A percentile compares a stretch with the other conserved stretches of the same genome.
These are phyloP conservation scores for Danio jaintianensis DNA, from an alignment of 2,797 vertebrate species.

Conservation along the genomic window DNA sequence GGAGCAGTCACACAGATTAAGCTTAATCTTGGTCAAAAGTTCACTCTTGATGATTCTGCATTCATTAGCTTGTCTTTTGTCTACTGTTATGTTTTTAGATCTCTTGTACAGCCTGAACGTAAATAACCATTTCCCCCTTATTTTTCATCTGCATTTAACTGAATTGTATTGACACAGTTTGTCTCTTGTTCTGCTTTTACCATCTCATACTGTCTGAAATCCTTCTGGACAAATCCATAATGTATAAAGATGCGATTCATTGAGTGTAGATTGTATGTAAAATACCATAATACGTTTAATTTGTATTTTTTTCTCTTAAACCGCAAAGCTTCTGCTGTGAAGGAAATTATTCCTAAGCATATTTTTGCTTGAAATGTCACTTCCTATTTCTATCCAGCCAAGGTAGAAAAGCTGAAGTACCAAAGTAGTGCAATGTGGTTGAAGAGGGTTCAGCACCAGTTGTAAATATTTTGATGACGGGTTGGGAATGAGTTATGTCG, in stretches of 20 bases:
- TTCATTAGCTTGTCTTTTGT: slow-evolving; percentile 42
- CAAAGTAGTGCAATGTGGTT: slow-evolving; percentile 49
- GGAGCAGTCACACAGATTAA: slow-evolving; percentile 1
- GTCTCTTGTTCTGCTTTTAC: slow-evolving; percentile 8
- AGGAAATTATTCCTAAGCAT: slow-evolving; percentile 21
- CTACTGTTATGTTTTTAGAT: slow-evolving; percentile 37
- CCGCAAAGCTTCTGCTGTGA: slow-evolving; percentile 43
- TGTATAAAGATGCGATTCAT: slow-evolving; percentile 44
- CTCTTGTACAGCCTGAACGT: slow-evolving; percentile 40
- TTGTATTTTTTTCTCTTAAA: slow-evolving; percentile 28
- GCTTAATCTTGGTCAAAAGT: background rate
- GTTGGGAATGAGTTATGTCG: background rate
- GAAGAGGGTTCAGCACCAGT: slow-evolving; percentile 36
- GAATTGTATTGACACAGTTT: slow-evolving; percentile 6
- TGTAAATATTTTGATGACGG: slow-evolving; percentile 38
- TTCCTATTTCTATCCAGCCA: slow-evolving; percentile 48
- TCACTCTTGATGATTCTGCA: slow-evolving; percentile 13
- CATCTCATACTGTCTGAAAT: background rate
- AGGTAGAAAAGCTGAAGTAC: slow-evolving; percentile 53
- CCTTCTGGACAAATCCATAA: slow-evolving; percentile 30
- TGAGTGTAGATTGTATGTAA: slow-evolving; percentile 52
- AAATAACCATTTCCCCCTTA: slow-evolving; percentile 39
- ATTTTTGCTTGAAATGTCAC: slow-evolving; percentile 42
- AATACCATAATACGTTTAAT: slow-evolving; percentile 29
- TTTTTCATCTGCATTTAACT: slow-evolving; percentile 14